Evolutionary conservation across 30 jellyfish, hydroid and myxozoan genomes (phyloP).

Genomic region (Turritopsis dohrnii): DNA sequence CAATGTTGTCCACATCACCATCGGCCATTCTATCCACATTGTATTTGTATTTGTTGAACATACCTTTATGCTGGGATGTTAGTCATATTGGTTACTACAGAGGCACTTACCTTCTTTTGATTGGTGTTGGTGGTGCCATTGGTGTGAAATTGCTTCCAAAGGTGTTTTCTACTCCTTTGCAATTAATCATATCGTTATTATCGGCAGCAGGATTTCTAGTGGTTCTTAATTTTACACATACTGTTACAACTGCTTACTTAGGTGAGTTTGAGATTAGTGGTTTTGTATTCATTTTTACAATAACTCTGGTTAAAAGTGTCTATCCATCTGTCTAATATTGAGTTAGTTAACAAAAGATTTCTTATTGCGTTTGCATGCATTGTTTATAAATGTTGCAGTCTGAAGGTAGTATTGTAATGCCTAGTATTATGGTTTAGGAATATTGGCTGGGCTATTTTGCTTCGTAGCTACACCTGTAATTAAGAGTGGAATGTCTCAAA

Average conservation of each 20-base stretch:
- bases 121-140: slow-evolving; percentile 64
- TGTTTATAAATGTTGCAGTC: not conserved
- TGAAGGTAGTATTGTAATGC: not conserved
- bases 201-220: slow-evolving; percentile 38
- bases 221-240: slow-evolving; percentile 23
- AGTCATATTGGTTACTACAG: slow-evolving; percentile 57
- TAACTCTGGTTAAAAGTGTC: too few species aligned
- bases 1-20: not conserved
- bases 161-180: slow-evolving; percentile 3
- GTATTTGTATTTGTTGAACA: slow-evolving; percentile 40
- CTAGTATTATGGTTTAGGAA: not conserved
- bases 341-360: too few species aligned
- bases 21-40: slow-evolving; percentile 7
- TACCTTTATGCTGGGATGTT: slow-evolving; percentile 68
- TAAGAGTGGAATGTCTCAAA: not conserved
- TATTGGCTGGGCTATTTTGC: not conserved
- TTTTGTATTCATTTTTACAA: too few species aligned
- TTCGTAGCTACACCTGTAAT: not conserved
- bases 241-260: not conserved
- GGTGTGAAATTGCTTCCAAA: slow-evolving; percentile 45
- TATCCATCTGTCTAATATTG: too few species aligned
- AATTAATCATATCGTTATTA: slow-evolving; percentile 32
- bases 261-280: not conserved
- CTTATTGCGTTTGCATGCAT: too few species aligned
- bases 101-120: slow-evolving; percentile 46